Evolutionary conservation across 2,797 vertebrate species (phyloP), one percentile per base, ranked within the genome.

Genomic region (Mus spretus): DNA sequence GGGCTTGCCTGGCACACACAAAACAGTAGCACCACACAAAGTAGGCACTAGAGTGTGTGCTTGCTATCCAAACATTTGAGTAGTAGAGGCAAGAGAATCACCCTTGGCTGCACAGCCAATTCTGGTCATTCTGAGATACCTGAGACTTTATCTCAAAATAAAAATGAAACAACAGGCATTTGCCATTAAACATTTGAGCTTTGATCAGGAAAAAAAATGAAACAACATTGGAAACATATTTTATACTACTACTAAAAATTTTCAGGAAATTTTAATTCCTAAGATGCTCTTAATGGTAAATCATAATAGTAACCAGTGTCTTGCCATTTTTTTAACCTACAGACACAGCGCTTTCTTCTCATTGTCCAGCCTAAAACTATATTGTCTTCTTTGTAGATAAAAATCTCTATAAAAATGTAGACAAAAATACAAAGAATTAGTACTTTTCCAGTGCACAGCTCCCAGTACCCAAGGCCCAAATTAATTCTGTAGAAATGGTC

Each of bases 251-350:
- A 67, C 22, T 17, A 11, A 96, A 40, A 3, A 70, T 77, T 78
- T 67, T 81, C 31, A 17, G 85, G 80, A 93, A 37, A 59, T 77
- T 91, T 70, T 87, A 78, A 70, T 81, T 93, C 53, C 75, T 70
- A 24, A 94, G 14, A 44, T 37, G 55, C 13, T 15, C 19, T 63
- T 57, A 83, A 44, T 61, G 5, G 65, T 67, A 20, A 59, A 5
- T 37, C 1, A 6, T 65, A 67, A n/a, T 2, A 50, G 37, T 79
- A 34, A 24, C 47, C 7, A 24, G 44, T 28, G 53, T 72, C 14
- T 65, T 14, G 85, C 59, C 67, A 72, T 31, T 65, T 70, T 63
- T 83, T 40, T 94, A 13, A 75, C 19, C 47, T 40, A 61, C 6
- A 37, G 75, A 93, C 55, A 79, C 11, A 82, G 28, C 6, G 82